These are phyloP conservation scores for Bombus difficillimus DNA, from an alignment of 1,140 invertebrate genomes.

Conservation along the genomic window DNA sequence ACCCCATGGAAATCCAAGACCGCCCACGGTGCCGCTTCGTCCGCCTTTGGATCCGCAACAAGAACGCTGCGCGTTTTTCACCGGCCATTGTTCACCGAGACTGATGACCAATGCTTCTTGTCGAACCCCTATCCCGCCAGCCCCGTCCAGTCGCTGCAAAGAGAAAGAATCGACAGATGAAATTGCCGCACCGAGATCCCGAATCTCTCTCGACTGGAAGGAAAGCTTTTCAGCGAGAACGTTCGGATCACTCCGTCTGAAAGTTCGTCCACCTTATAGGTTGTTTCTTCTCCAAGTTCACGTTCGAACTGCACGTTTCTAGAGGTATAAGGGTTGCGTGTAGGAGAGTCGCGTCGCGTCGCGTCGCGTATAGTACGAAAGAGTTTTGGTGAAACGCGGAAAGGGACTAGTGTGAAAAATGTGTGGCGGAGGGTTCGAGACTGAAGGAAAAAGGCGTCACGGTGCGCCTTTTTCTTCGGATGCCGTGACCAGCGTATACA, in stretches of 20 bases:
- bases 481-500: constrained; percentile 1
- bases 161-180: neutral
- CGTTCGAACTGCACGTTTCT: neutral
- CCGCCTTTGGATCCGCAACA: neutral
- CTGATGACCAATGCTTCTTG: constrained; percentile 6
- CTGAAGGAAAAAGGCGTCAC: neutral
- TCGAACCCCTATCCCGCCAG: neutral
- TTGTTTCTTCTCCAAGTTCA: neutral
- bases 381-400: neutral
- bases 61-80: constrained; percentile 3
- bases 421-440: neutral
- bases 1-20: constrained; percentile 7
- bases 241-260: neutral
- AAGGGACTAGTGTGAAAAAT: constrained; percentile 19
- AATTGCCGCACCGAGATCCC: neutral
- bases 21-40: neutral
- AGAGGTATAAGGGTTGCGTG: neutral
- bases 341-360: neutral
- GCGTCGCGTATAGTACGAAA: neutral
- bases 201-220: neutral
- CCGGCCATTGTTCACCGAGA: constrained; percentile 21
- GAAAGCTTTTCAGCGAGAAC: neutral
- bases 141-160: neutral
- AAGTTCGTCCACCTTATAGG: neutral
- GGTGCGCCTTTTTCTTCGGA: neutral